Percentiles rank a stretch among this genome's conserved stretches.
These are phyloP conservation scores for Eupithecia insigniata DNA, from an alignment of 2,888 invertebrate genomes.

Conservation along the genomic window DNA sequence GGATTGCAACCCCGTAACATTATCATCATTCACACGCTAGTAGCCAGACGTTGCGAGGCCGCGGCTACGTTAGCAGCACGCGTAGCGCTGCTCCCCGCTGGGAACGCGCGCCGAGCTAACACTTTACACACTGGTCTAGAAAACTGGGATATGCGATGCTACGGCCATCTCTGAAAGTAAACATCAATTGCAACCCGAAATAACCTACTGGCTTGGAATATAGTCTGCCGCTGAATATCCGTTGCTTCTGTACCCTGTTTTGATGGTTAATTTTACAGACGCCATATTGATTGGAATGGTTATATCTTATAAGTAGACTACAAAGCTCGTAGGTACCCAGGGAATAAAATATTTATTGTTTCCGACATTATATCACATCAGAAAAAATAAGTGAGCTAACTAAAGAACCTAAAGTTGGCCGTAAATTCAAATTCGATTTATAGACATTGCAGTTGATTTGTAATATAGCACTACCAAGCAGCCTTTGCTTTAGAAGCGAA, in stretches of 20 bases:
- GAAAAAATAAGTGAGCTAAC: not conserved
- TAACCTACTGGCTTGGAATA: too few relatives aligned
- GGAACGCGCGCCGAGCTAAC: slow-evolving; percentile 61
- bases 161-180: slow-evolving; percentile 73
- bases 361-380: not conserved
- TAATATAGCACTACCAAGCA: not conserved
- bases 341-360: not conserved
- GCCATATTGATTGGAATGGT: not conserved
- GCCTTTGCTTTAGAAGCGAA: not conserved
- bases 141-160: slow-evolving; percentile 68
- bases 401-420: not conserved
- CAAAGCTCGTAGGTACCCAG: too few relatives aligned
- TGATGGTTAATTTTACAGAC: too few relatives aligned
- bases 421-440: not conserved
- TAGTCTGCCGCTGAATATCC: too few relatives aligned
- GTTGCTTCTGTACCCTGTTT: too few relatives aligned
- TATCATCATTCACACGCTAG: slow-evolving; percentile 66
- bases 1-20: not conserved
- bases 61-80: slow-evolving; percentile 65
- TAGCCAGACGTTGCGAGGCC: slow-evolving; percentile 69
- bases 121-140: slow-evolving; percentile 71
- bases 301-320: too few relatives aligned
- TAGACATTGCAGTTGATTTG: not conserved
- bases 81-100: slow-evolving; percentile 63
- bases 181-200: too few relatives aligned